Percentiles rank a stretch among this genome's conserved stretches.
These are phyloP conservation scores for Oncorhynchus mykiss DNA, from an alignment of 2,113 vertebrate genomes.

Conservation along the genomic window DNA sequence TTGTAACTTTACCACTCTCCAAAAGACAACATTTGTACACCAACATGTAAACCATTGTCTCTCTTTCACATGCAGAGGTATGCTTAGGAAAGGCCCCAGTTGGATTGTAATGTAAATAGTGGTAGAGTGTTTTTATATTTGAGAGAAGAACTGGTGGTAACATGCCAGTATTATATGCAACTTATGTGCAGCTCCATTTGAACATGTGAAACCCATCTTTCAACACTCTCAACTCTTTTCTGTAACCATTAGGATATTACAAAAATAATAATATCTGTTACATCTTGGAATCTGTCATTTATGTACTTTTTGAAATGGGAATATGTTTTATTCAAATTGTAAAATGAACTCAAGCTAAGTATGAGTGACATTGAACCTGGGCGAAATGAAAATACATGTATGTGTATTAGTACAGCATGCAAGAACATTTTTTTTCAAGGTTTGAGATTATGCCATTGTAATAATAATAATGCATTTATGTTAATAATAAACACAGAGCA, in stretches of 20 bases:
- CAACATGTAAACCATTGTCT: not conserved
- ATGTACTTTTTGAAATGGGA: not conserved
- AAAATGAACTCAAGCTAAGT: not conserved
- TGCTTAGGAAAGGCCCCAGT: slow-evolving; percentile 16
- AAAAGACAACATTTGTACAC: not conserved
- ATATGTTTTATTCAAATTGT: not conserved
- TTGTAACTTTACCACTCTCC: not conserved
- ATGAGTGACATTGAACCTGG: slow-evolving; percentile 4
- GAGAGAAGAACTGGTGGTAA: slow-evolving; percentile 54
- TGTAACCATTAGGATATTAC: no score
- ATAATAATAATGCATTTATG: not conserved
- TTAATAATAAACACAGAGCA: not conserved
- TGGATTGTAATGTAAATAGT: slow-evolving; percentile 73
- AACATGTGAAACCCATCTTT: slow-evolving; percentile 10
- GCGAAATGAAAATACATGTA: not conserved
- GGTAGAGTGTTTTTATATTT: slow-evolving; percentile 64
- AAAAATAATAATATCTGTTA: not conserved
- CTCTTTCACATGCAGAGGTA: not conserved
- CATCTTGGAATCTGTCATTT: not conserved
- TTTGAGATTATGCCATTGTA: not conserved
- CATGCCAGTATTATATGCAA: slow-evolving; percentile 53
- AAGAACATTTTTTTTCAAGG: slow-evolving; percentile 5
- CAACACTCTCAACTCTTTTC: not conserved
- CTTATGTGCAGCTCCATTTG: not conserved
- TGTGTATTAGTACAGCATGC: not conserved